phyloP scores from a whole-genome alignment of 2,888 invertebrate genomes.

The Apamea sordens region DNA sequence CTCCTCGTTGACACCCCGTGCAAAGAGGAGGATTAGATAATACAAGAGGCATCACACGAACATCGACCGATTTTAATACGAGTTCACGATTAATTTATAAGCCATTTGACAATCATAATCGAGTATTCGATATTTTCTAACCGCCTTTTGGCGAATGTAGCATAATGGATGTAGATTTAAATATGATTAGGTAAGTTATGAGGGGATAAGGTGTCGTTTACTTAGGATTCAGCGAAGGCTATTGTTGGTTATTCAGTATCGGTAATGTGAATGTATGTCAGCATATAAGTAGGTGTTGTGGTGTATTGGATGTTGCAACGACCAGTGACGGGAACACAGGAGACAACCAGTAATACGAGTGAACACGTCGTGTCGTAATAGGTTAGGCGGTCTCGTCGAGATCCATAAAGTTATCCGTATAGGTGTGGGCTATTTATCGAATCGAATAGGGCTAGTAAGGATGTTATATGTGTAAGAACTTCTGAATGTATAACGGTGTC shows the following conservation, averaged over 20 bases:
- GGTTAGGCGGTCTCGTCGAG: constrained; percentile 83
- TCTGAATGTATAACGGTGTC: constrained; percentile 85
- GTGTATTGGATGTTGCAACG: constrained; percentile 79
- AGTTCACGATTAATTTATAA: constrained; percentile 72
- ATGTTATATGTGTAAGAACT: constrained; percentile 86
- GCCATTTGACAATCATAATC: constrained; percentile 74
- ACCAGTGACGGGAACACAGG: constrained; percentile 79
- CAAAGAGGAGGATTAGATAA: constrained; percentile 85
- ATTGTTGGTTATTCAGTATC: constrained; percentile 85
- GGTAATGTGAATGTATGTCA: constrained; percentile 84
- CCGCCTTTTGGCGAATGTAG: constrained; percentile 87
- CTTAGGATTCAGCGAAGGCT: constrained; percentile 84
- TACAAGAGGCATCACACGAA: constrained; percentile 47
- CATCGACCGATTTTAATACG: constrained; percentile 65
- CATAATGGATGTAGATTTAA: constrained; percentile 84
- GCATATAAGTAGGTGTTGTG: constrained; percentile 81
- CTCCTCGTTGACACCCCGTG: constrained; percentile 87
- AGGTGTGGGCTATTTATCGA: constrained; percentile 89
- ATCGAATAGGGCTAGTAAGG: constrained; percentile 84
- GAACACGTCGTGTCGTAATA: constrained; percentile 77
- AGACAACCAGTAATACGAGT: constrained; percentile 75
- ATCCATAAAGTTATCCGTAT: constrained; percentile 83
- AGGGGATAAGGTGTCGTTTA: constrained; percentile 87
- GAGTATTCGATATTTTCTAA: constrained; percentile 81
- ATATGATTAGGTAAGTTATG: constrained; percentile 79